Percentiles rank a stretch among this genome's conserved stretches.
phyloP scores from a whole-genome alignment of 2,888 invertebrate species.

The Nephrotoma appendiculata region DNA sequence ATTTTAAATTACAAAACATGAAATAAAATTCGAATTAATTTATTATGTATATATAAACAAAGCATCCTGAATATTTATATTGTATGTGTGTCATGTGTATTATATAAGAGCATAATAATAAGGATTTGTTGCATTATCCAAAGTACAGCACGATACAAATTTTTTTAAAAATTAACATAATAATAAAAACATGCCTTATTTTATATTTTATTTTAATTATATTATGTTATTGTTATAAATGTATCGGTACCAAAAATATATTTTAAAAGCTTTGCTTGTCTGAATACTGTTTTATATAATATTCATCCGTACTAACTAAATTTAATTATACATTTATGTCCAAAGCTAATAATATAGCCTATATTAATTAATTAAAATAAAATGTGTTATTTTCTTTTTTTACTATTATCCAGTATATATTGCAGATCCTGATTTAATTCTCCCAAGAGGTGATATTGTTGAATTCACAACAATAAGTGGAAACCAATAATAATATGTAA shows the following conservation, averaged over 20 bases:
- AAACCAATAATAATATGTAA: slow-evolving; percentile 12
- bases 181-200: background rate
- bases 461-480: slow-evolving; percentile 31
- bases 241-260: background rate
- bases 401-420: slow-evolving; percentile 28
- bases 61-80: background rate
- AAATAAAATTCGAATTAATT: background rate
- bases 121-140: too few species aligned
- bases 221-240: background rate
- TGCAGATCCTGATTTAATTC: slow-evolving; percentile 35
- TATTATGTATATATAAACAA: background rate
- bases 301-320: background rate
- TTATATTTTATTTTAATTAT: background rate
- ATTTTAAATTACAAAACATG: background rate
- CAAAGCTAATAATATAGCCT: background rate
- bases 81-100: background rate
- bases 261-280: background rate
- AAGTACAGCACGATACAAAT: too few species aligned
- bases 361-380: background rate
- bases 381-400: background rate
- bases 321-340: background rate
- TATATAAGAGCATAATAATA: too few species aligned
- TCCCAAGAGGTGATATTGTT: slow-evolving; percentile 33
- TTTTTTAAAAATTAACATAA: background rate
- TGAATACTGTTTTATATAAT: background rate